A percentile compares a stretch with the other conserved stretches of the same genome.
Conservation (phyloP, 2,888 invertebrate species). For the Orthosia incerta region DNA sequence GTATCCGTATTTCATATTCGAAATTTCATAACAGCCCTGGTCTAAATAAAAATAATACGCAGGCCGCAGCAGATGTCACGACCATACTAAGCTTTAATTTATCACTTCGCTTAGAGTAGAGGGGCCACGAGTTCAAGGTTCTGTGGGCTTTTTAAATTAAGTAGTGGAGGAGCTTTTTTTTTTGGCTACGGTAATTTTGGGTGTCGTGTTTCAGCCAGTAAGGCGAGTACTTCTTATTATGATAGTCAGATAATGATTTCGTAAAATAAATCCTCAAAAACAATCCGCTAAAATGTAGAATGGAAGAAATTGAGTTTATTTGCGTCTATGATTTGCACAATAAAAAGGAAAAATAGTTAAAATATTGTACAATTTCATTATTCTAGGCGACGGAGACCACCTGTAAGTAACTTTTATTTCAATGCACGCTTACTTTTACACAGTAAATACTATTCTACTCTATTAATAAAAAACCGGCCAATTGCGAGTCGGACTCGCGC, state of each 20-base stretch:
- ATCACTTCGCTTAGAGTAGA: conserved; percentile 64
- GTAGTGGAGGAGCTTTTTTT: neutral
- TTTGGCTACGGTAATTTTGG: neutral
- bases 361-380: too few relatives aligned
- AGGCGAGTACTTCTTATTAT: neutral
- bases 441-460: neutral
- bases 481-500: too few relatives aligned
- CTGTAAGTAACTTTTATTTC: neutral
- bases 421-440: neutral
- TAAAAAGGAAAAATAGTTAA: too few relatives aligned
- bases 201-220: neutral
- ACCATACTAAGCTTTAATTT: conserved; percentile 73
- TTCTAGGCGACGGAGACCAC: neutral
- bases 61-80: conserved; percentile 66
- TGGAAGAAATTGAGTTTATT: too few relatives aligned
- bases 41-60: conserved; percentile 69
- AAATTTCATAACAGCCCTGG: conserved; percentile 1
- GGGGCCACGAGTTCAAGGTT: conserved; percentile 30
- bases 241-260: neutral
- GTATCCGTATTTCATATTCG: too few relatives aligned
- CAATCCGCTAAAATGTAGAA: too few relatives aligned
- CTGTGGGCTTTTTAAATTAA: conserved; percentile 17
- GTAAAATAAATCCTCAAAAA: neutral
- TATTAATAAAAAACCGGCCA: too few relatives aligned
- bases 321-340: too few relatives aligned